Conservation (phyloP, 2,888 invertebrate species). For the Acrobasis suavella region DNA sequence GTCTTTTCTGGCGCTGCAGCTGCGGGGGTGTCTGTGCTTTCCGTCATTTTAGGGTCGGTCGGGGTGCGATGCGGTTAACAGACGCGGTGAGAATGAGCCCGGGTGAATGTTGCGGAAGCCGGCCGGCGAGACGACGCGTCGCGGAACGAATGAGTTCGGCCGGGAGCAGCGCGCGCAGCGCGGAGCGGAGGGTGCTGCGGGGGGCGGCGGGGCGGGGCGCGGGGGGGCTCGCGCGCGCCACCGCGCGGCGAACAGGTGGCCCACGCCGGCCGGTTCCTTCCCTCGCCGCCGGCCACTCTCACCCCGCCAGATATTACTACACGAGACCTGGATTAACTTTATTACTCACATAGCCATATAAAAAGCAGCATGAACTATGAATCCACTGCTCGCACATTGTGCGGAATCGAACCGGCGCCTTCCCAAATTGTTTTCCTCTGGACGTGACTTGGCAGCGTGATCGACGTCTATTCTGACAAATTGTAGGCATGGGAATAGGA, state of each 20-base stretch:
- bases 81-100: constrained; percentile 69
- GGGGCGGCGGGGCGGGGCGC: constrained; percentile 34
- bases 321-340: constrained; percentile 75
- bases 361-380: constrained; percentile 50
- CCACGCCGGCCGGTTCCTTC: constrained; percentile 60
- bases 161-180: constrained; percentile 70
- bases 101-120: constrained; percentile 59
- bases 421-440: constrained; percentile 47
- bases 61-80: constrained; percentile 60
- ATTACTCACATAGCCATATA: constrained; percentile 64
- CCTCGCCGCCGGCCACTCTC: constrained; percentile 42
- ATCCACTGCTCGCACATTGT: constrained; percentile 38
- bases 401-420: constrained; percentile 42
- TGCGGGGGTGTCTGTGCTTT: constrained; percentile 77
- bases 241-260: constrained; percentile 70
- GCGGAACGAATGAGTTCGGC: constrained; percentile 77
- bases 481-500: constrained; percentile 24
- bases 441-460: constrained; percentile 71
- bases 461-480: constrained; percentile 41
- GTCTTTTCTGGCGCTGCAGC: constrained; percentile 82
- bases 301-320: constrained; percentile 60
- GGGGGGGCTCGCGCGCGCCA: constrained; percentile 47
- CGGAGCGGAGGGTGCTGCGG: constrained; percentile 38
- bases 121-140: constrained; percentile 77
- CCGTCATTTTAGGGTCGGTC: constrained; percentile 66